Conservation (phyloP, 2,797 vertebrate genomes). For the Cyprinella venusta region DNA sequence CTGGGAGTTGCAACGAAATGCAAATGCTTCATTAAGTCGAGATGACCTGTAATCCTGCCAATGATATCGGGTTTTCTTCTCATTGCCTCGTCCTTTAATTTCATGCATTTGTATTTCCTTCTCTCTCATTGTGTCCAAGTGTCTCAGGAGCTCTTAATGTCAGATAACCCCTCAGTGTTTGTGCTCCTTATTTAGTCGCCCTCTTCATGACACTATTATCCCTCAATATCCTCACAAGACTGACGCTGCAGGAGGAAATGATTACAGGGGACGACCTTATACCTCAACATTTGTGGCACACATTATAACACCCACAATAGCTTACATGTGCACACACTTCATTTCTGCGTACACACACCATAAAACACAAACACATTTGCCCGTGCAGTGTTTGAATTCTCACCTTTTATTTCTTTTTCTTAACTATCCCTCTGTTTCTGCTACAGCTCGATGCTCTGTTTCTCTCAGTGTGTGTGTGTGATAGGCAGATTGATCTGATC, state of each 20-base stretch:
- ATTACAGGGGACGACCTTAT: slow-evolving; percentile 33
- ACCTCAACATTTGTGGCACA: slow-evolving; percentile 35
- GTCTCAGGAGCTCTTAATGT: not conserved
- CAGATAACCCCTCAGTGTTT: not conserved
- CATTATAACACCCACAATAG: slow-evolving; percentile 25
- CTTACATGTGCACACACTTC: not conserved
- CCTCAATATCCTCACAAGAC: slow-evolving; percentile 10
- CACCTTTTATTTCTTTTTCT: not conserved
- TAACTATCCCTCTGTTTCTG: not conserved
- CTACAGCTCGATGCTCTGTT: not conserved
- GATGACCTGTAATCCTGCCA: not conserved
- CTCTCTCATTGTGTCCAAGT: not conserved
- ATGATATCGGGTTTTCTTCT: not conserved
- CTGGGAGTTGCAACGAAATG: not conserved
- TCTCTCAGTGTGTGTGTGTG: slow-evolving; percentile 15
- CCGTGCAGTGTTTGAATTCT: not conserved
- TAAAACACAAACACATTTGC: not conserved
- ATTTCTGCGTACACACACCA: not conserved
- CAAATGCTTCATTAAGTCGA: not conserved
- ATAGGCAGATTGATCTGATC: slow-evolving; percentile 54
- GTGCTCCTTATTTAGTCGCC: not conserved
- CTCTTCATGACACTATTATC: not conserved
- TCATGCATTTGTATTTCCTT: not conserved
- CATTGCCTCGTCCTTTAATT: not conserved
- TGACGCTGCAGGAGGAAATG: not conserved